These are phyloP conservation scores for Agrochola circellaris DNA, from an alignment of 2,888 invertebrate genomes.

Conservation along the genomic window DNA sequence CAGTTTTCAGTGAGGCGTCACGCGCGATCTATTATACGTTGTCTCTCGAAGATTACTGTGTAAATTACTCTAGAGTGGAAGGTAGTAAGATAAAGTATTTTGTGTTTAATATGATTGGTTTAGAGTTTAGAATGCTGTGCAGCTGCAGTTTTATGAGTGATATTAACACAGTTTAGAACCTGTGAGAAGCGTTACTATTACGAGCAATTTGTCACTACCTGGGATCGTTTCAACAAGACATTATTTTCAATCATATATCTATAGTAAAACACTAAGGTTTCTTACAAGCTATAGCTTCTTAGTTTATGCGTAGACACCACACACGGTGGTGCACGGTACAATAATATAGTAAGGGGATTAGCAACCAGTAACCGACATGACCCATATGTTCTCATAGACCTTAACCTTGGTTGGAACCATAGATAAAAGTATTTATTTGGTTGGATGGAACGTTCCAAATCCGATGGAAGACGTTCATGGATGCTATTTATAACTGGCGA, in stretches of 20 bases:
- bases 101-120: constrained; percentile 25
- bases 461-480: background rate
- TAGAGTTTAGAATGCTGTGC: constrained; percentile 52
- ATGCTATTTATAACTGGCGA: constrained; percentile 30
- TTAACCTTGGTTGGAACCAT: background rate
- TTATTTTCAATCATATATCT: background rate
- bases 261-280: background rate
- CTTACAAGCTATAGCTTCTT: no score
- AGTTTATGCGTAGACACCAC: background rate
- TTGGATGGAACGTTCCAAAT: background rate
- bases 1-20: constrained; percentile 79
- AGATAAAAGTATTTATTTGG: background rate
- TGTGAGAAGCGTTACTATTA: constrained; percentile 8
- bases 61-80: constrained; percentile 57
- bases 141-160: constrained; percentile 4
- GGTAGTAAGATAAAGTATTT: constrained; percentile 16
- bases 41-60: constrained; percentile 64
- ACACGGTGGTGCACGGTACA: background rate
- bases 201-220: constrained; percentile 24
- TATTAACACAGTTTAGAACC: constrained; percentile 38
- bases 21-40: constrained; percentile 71
- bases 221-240: background rate
- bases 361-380: background rate
- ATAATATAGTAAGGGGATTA: background rate
- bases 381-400: background rate